These are phyloP conservation scores for Saccopteryx leptura DNA, from an alignment of 2,113 vertebrate genomes.

Conservation along the genomic window DNA sequence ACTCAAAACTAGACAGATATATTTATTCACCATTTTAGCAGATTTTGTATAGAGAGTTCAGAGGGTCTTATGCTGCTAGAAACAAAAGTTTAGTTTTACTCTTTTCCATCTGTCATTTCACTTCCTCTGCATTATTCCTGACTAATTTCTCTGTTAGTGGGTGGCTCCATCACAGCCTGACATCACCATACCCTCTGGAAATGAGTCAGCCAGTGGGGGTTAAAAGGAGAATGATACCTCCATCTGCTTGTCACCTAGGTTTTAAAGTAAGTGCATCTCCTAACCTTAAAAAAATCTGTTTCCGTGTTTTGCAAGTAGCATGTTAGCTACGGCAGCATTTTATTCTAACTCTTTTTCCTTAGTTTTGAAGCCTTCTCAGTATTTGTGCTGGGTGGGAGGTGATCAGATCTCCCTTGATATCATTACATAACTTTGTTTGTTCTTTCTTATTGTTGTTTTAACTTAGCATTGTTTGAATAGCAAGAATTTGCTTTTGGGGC, in stretches of 20 bases:
- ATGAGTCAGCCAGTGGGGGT: constrained; percentile 62
- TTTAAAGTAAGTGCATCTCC: constrained; percentile 65
- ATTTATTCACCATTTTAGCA: background rate
- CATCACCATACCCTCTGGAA: background rate
- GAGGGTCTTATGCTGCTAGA: constrained; percentile 3
- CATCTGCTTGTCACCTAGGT: constrained; percentile 40
- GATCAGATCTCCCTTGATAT: background rate
- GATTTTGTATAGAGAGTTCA: constrained; percentile 11
- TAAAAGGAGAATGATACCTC: constrained; percentile 63
- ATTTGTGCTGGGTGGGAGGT: background rate
- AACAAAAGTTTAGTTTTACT: constrained; percentile 37
- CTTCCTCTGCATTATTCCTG: constrained; percentile 50
- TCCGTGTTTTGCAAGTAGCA: constrained; percentile 59
- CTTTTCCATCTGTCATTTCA: constrained; percentile 5
- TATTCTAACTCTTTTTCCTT: background rate
- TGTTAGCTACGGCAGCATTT: background rate
- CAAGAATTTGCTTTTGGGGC: background rate
- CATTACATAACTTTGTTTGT: background rate
- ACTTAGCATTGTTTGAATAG: background rate
- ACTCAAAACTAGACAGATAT: background rate
- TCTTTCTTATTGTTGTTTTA: background rate
- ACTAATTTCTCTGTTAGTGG: constrained; percentile 59
- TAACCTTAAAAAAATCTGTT: constrained; percentile 14
- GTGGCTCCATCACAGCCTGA: constrained; percentile 39
- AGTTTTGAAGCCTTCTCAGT: constrained; percentile 25